Evolutionary conservation across 2,113 vertebrate genomes (phyloP).

Genomic region (Thomomys bottae): DNA sequence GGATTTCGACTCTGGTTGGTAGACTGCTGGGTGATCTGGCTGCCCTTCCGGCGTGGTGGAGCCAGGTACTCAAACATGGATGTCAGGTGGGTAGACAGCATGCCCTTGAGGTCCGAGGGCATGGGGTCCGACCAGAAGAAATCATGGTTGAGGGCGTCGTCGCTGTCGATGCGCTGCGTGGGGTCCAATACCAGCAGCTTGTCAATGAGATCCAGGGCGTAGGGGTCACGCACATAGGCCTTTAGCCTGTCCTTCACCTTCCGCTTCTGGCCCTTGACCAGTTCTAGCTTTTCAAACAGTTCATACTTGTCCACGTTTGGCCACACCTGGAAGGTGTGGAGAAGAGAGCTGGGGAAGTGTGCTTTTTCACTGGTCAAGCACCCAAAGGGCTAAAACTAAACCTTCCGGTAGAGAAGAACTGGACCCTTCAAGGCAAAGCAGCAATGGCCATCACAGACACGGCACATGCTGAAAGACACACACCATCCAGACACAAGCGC

Average conservation of each 20-base stretch:
- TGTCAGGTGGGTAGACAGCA: conserved; percentile 98
- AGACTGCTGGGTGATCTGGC: conserved; percentile 96
- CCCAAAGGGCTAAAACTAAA: background rate
- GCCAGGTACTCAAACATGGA: conserved; percentile 99
- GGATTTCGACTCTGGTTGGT: conserved; percentile 97
- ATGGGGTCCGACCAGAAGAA: conserved; percentile 99
- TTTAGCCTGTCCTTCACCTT: conserved; percentile 99
- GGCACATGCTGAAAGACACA: no score
- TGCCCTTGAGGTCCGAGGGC: conserved; percentile 99
- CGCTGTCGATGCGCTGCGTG: conserved; percentile 94
- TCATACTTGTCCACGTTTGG: conserved; percentile 96
- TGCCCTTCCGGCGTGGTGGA: conserved; percentile 91
- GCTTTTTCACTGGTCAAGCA: background rate
- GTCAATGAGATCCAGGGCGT: conserved; percentile 96
- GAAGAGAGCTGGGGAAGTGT: background rate
- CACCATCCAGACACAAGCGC: accelerated
- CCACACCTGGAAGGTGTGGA: conserved; percentile 89
- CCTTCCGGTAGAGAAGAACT: background rate
- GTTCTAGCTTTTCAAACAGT: conserved; percentile 96
- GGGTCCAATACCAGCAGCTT: conserved; percentile 98
- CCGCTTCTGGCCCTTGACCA: conserved; percentile 97
- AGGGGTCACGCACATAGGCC: conserved; percentile 97
- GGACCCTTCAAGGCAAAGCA: background rate
- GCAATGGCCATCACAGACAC: accelerated
- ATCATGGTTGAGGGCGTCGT: conserved; percentile 97